phyloP scores from a whole-genome alignment of 2,888 invertebrate species.

The Dryobota labecula region DNA sequence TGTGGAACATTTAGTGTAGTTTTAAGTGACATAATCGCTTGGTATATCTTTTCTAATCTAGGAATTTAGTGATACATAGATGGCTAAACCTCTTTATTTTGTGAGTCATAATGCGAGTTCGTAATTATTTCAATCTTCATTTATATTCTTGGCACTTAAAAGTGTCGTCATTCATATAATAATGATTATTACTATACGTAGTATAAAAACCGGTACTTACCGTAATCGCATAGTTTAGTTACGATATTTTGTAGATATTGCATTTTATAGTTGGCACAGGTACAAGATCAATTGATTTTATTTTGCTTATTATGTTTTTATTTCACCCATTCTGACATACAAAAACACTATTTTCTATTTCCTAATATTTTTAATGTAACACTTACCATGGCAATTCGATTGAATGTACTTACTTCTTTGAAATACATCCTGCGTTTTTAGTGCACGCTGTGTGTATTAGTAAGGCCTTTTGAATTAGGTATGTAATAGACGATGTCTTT shows the following conservation, averaged over 20 bases:
- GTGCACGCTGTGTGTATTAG: too few species aligned
- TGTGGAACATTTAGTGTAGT: slow-evolving; percentile 66
- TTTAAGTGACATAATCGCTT: background rate
- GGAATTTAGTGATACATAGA: slow-evolving; percentile 14
- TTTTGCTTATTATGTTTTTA: background rate
- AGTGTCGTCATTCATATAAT: background rate
- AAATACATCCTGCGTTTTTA: background rate
- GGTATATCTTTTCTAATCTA: slow-evolving; percentile 19
- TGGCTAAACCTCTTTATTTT: slow-evolving; percentile 6
- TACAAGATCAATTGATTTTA: background rate
- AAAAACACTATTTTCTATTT: slow-evolving; percentile 10
- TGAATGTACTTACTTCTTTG: background rate
- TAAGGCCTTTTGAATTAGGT: too few species aligned
- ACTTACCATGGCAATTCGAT: slow-evolving; percentile 11
- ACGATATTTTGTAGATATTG: slow-evolving; percentile 3
- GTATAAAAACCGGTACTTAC: slow-evolving; percentile 5
- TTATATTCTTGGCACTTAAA: background rate
- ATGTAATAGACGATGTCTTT: too few species aligned
- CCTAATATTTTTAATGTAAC: background rate
- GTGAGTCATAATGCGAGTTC: slow-evolving; percentile 27
- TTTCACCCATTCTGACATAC: background rate
- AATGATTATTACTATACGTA: background rate
- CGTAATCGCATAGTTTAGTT: slow-evolving; percentile 11
- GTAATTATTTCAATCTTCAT: slow-evolving; percentile 10
- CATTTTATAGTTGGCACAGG: background rate